phyloP scores from a whole-genome alignment of 2,113 vertebrate species.

The Elanoides forficatus region DNA sequence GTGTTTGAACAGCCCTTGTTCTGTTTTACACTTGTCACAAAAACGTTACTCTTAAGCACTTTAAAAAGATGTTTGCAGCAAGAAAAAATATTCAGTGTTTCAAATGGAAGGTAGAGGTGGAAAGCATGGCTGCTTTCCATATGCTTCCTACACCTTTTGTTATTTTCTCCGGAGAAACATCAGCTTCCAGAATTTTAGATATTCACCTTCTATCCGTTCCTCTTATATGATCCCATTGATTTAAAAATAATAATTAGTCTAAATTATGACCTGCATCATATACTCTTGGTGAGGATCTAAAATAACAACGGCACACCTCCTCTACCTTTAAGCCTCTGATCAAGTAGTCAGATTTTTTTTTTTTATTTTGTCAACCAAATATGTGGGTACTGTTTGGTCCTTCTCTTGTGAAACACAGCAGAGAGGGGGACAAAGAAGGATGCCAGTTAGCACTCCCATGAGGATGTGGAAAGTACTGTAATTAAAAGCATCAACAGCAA shows the following conservation, averaged over 20 bases:
- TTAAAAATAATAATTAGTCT: background rate
- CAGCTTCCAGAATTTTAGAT: background rate
- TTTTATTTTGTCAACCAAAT: background rate
- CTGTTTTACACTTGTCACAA: background rate
- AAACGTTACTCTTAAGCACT: background rate
- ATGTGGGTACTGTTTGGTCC: background rate
- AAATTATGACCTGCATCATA: background rate
- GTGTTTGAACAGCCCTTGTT: background rate
- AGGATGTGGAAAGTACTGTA: background rate
- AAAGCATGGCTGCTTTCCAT: background rate
- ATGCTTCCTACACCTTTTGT: background rate
- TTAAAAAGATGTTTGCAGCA: background rate
- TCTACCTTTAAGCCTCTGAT: background rate
- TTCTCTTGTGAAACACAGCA: background rate
- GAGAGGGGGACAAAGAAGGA: background rate
- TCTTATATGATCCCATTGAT: background rate
- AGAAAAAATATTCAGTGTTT: background rate
- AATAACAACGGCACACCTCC: background rate
- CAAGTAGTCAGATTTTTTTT: background rate
- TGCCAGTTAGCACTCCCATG: background rate
- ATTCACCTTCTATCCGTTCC: background rate
- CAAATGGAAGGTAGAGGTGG: fast-evolving
- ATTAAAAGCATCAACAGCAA: background rate
- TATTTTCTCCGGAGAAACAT: background rate
- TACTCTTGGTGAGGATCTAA: background rate